Evolutionary conservation across 1,140 invertebrate genomes (phyloP).

Genomic region (Procambarus virginalis): DNA sequence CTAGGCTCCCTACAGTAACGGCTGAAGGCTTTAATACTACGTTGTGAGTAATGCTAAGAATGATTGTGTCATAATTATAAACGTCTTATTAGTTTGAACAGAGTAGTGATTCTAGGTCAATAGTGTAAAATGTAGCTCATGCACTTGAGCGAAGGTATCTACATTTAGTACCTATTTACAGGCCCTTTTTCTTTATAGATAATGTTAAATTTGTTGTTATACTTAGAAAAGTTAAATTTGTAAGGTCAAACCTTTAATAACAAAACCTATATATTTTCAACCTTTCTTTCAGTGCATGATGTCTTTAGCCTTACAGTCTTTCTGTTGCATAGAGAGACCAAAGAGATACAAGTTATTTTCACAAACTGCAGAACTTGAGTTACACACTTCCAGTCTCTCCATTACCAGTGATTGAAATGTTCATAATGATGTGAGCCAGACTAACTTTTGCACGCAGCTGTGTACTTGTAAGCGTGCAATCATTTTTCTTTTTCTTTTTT

Average conservation of each 20-base stretch:
- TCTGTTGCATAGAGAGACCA: conserved; percentile 43
- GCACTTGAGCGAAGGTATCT: not conserved
- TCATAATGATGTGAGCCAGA: no score
- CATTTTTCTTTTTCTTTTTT: no score
- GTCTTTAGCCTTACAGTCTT: conserved; percentile 30
- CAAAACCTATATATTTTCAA: not conserved
- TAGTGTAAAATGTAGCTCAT: conserved; percentile 21
- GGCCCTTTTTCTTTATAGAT: not conserved
- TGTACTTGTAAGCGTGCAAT: no score
- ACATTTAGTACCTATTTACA: not conserved
- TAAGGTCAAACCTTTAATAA: no score
- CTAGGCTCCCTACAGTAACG: conserved; percentile 15
- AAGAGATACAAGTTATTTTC: conserved; percentile 8
- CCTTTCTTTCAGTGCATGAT: conserved; percentile 10
- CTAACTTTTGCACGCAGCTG: no score
- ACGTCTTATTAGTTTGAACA: not conserved
- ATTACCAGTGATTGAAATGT: no score
- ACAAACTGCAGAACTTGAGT: no score
- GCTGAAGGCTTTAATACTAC: not conserved
- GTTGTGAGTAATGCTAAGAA: conserved; percentile 10
- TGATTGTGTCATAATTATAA: not conserved
- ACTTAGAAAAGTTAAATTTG: not conserved
- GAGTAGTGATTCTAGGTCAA: not conserved
- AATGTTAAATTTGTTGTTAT: not conserved
- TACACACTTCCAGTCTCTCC: no score